Base-by-base conservation (phyloP, 2,888 invertebrate genomes). In the Halocaridina rubra region DNA sequence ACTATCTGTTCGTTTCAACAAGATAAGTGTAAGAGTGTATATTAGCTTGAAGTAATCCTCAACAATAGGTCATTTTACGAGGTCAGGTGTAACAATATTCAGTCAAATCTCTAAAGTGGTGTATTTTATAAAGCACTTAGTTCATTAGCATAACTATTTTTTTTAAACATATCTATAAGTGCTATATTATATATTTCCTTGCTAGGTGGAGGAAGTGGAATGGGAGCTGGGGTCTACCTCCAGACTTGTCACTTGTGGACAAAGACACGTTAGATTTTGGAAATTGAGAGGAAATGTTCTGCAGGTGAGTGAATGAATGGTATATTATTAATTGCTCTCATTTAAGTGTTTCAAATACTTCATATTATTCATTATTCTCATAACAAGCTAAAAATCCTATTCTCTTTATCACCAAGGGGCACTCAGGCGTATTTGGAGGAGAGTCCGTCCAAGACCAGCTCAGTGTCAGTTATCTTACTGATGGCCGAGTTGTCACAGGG, bases 191-290 rank as follows among this genome's bases (percentile, higher is more conserved):
- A 5, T 46, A 16, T 67, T 19, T 46, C 3, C 13, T 4, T 67
- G 10, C 24, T 72, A 88, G 87, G 88, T 89, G 78, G 91, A 91
- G 89, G 91, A 91, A 57, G 90, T 91, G 78, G 90, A 91, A 86
- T 92, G 91, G 91, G 91, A 91, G 88, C 91, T 91, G 2, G 89
- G 90, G 84, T 90, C 90, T 69, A 80, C 85, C 29, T 90, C 89
- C 86, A 90, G 90, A 72, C 89, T 92, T 33, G 91, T 91, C 22
- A 91, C 91, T 39, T 91, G 91, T 67, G 92, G 92, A 10, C 89
- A 91, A 3, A 91, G 91, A 88, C 91, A 91, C 89, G 91, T 92
- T 89, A 91, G 91, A 89, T 91, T 92, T 89, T 92, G 92, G 92
- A 90, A 89, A 53, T 91, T 91, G 86, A 89, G 91, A 88, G 91